Evolutionary conservation across 2,797 vertebrate species (phyloP).

Genomic region (Aythya fuligula): DNA sequence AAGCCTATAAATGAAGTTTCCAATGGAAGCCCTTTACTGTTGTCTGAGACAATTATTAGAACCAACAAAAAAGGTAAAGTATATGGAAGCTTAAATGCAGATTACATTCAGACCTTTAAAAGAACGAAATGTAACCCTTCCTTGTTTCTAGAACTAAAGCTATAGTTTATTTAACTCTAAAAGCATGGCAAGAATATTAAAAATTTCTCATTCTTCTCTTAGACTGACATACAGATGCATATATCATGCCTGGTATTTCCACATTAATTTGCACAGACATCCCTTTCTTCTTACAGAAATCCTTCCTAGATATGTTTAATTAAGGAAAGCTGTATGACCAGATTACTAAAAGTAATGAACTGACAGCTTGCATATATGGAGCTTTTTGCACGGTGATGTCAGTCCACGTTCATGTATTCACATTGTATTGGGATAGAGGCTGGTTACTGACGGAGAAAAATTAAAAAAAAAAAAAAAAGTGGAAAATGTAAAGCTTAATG

Average conservation of each 20-base stretch:
- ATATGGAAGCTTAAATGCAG: neutral
- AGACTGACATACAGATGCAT: neutral
- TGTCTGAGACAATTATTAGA: constrained; percentile 88
- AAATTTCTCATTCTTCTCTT: neutral
- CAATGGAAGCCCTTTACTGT: constrained; percentile 89
- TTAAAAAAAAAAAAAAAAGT: neutral
- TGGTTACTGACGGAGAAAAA: neutral
- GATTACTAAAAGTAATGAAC: constrained; percentile 17
- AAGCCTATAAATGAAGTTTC: constrained; percentile 87
- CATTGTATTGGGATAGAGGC: neutral
- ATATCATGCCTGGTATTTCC: neutral
- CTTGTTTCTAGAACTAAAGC: neutral
- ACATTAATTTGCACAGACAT: neutral
- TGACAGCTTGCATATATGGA: neutral
- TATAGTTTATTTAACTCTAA: neutral
- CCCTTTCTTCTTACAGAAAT: constrained; percentile 28
- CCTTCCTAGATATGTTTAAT: constrained; percentile 37
- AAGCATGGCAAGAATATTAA: neutral
- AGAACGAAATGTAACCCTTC: neutral
- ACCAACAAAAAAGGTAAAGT: constrained; percentile 89
- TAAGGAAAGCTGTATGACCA: neutral
- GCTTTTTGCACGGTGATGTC: neutral
- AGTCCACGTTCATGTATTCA: neutral
- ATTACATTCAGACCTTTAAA: neutral
- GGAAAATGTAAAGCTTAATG: neutral